Evolutionary conservation across 35 echinoderm and acorn worm species (phyloP).

Genomic region (Apostichopus japonicus): DNA sequence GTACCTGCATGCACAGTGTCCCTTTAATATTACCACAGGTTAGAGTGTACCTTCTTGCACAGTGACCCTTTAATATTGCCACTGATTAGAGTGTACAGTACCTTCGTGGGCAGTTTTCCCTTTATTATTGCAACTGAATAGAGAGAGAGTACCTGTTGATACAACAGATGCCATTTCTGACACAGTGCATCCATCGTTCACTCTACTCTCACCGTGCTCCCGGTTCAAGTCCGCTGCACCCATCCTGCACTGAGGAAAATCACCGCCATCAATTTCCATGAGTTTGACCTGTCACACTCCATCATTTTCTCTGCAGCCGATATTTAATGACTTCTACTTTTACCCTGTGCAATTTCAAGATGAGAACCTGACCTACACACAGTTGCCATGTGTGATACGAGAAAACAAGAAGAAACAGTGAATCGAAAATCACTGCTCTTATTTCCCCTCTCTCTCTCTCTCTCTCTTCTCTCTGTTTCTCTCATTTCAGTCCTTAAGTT

Average conservation of each 20-base stretch:
- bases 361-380: slow-evolving; percentile 9
- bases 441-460: not conserved
- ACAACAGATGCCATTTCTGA: not conserved
- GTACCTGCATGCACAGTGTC: no score
- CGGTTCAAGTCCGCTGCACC: not conserved
- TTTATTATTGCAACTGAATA: no score
- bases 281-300: slow-evolving; percentile 26
- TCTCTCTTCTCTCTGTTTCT: not conserved
- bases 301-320: slow-evolving; percentile 31
- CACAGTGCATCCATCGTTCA: not conserved
- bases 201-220: not conserved
- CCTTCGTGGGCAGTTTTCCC: no score
- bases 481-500: slow-evolving; percentile 11
- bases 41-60: not conserved
- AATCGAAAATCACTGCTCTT: not conserved
- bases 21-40: no score
- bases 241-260: not conserved
- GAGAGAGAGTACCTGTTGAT: not conserved
- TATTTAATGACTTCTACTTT: slow-evolving; percentile 40
- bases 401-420: not conserved
- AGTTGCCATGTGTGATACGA: not conserved
- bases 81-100: not conserved
- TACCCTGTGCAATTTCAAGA: not conserved
- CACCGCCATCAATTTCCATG: slow-evolving; percentile 29
- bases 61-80: not conserved